phyloP scores from a whole-genome alignment of 1,140 invertebrate species.

The Nymphalis io region DNA sequence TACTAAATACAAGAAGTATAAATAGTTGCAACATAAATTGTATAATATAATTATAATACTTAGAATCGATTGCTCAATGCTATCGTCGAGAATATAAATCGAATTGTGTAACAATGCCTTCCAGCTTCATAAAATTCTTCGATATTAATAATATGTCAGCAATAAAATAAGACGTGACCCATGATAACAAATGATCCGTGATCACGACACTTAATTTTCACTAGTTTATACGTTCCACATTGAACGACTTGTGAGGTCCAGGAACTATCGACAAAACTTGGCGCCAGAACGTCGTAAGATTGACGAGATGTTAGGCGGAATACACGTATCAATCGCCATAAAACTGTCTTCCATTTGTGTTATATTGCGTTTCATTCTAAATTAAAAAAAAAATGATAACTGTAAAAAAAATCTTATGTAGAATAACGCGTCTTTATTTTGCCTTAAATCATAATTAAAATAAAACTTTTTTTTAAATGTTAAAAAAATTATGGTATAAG shows the following conservation, averaged over 20 bases:
- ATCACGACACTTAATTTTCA: conserved; percentile 75
- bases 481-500: too few relatives aligned
- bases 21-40: not conserved
- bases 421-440: too few relatives aligned
- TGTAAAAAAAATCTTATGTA: too few relatives aligned
- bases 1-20: not conserved
- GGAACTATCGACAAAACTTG: conserved; percentile 14
- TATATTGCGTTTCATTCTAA: not conserved
- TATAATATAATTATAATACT: not conserved
- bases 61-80: not conserved
- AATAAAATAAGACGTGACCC: conserved; percentile 73
- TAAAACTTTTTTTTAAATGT: too few relatives aligned
- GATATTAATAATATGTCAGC: conserved; percentile 73
- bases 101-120: conserved; percentile 64
- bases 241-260: conserved; percentile 71
- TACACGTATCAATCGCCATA: not conserved
- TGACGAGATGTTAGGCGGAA: not conserved
- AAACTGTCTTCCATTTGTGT: not conserved
- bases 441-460: too few relatives aligned
- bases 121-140: conserved; percentile 62
- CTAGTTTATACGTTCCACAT: conserved; percentile 72
- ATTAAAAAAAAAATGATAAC: too few relatives aligned
- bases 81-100: conserved; percentile 17
- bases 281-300: conserved; percentile 25
- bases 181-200: conserved; percentile 64